These are phyloP conservation scores for Zenarchopterus dispar DNA, from an alignment of 2,797 vertebrate genomes.

Conservation along the genomic window DNA sequence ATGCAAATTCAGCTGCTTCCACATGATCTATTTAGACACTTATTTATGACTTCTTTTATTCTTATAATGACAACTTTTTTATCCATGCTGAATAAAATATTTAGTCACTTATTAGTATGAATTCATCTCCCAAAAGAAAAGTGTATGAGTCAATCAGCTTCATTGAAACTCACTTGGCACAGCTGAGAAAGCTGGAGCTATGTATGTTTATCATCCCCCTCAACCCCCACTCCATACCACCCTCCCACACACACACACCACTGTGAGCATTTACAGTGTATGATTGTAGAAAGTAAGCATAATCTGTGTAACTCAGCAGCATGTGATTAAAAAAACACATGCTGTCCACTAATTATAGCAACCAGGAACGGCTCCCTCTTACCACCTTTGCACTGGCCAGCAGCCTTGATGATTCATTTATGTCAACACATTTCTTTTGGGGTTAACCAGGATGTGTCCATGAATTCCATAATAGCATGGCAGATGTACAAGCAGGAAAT, in stretches of 20 bases:
- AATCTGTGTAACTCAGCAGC: no score
- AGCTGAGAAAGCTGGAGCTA: neutral
- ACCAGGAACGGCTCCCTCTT: neutral
- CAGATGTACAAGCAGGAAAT: slow-evolving; percentile 3
- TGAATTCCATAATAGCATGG: neutral
- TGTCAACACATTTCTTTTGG: slow-evolving; percentile 13
- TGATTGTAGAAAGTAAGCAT: neutral
- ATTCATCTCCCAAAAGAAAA: neutral
- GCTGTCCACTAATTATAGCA: slow-evolving; percentile 3
- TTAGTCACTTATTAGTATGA: neutral
- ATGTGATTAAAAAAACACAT: no score
- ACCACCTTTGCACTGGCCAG: slow-evolving; percentile 24
- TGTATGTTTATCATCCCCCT: neutral
- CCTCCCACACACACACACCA: no score
- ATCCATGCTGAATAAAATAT: neutral
- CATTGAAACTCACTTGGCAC: neutral
- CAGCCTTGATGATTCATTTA: slow-evolving; percentile 47
- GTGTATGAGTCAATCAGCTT: neutral
- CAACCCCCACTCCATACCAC: no score
- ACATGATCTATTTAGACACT: no score
- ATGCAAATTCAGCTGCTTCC: neutral
- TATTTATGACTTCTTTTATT: neutral
- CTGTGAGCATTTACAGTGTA: neutral
- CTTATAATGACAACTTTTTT: neutral
- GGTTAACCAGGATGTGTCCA: neutral